These are phyloP conservation scores for Ataeniobius toweri DNA, from an alignment of 2,797 vertebrate genomes.

Conservation along the genomic window DNA sequence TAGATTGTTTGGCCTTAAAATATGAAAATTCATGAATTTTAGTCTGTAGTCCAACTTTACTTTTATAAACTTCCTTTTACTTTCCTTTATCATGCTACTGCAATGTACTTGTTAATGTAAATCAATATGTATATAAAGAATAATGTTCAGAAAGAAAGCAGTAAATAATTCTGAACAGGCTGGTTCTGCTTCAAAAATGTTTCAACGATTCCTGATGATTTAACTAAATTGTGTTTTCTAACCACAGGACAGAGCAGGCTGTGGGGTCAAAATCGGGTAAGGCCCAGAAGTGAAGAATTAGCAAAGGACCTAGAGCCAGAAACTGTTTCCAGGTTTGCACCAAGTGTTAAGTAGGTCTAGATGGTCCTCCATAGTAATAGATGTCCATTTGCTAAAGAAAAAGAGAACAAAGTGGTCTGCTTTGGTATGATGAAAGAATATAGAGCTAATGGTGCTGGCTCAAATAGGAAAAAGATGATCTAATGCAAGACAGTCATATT, in stretches of 20 bases:
- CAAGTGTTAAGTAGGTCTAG: not conserved
- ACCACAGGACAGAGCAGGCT: not conserved
- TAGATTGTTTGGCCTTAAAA: no score
- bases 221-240: conserved; percentile 6
- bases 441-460: conserved; percentile 6
- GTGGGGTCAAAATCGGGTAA: not conserved
- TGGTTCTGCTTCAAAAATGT: not conserved
- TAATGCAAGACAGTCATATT: conserved; percentile 17
- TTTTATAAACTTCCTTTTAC: no score
- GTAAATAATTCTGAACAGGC: not conserved
- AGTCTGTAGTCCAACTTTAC: no score
- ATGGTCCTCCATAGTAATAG: conserved; percentile 11
- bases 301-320: not conserved
- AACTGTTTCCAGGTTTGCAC: conserved; percentile 1
- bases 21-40: no score
- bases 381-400: conserved; percentile 27
- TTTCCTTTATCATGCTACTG: no score
- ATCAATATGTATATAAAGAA: not conserved
- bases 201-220: not conserved
- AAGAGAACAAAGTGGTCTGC: conserved; percentile 37
- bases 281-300: conserved; percentile 4
- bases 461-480: conserved; percentile 16
- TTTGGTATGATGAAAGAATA: conserved; percentile 8
- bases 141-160: not conserved
- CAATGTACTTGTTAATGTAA: no score